A percentile compares a stretch with the other conserved stretches of the same genome.
Evolutionary conservation across 2,113 vertebrate genomes (phyloP).

Genomic region (Podiceps cristatus): DNA sequence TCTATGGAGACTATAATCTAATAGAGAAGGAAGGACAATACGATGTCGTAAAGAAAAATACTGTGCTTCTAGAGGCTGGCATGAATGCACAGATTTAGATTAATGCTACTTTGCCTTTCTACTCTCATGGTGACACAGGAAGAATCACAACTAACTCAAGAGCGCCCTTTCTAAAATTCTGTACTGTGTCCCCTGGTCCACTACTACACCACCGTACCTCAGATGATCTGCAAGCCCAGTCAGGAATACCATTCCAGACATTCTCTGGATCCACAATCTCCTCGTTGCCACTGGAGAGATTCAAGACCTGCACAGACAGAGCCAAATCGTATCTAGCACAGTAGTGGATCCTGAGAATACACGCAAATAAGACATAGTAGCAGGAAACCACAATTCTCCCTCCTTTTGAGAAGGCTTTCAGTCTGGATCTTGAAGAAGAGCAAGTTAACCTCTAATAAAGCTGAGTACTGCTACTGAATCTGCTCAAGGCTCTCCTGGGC

Average conservation of each 20-base stretch:
- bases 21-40: background rate
- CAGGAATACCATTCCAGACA: slow-evolving; percentile 75
- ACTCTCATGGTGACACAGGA: background rate
- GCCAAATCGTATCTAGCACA: background rate
- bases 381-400: rapidly evolving
- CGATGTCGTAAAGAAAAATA: background rate
- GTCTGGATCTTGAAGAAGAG: background rate
- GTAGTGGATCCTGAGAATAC: background rate
- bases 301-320: slow-evolving; percentile 70
- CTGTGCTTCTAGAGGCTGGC: background rate
- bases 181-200: background rate
- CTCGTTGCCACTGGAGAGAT: slow-evolving; percentile 70
- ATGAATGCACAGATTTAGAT: background rate
- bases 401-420: background rate
- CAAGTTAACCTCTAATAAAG: background rate
- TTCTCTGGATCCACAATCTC: slow-evolving; percentile 75
- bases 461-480: background rate
- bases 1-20: no score
- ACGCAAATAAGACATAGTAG: background rate
- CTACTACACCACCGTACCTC: slow-evolving; percentile 52
- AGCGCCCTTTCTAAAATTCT: background rate
- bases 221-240: background rate
- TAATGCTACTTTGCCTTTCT: background rate
- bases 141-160: background rate
- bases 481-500: background rate